A percentile compares a stretch with the other conserved stretches of the same genome.
Conservation (phyloP, 2,113 vertebrate genomes). For the Channa argus region DNA sequence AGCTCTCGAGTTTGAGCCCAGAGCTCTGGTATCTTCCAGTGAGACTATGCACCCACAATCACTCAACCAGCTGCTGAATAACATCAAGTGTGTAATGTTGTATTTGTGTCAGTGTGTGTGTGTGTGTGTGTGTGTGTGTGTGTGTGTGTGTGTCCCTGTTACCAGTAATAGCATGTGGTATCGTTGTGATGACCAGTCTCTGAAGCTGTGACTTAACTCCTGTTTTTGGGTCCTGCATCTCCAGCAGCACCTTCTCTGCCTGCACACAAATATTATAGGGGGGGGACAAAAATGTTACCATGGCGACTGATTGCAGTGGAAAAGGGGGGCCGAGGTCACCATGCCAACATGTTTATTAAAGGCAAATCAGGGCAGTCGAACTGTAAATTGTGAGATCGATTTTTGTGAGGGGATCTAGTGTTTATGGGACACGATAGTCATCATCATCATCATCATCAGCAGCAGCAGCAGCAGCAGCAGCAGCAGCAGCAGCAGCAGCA, state of each 20-base stretch:
- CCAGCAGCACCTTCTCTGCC: conserved; percentile 90
- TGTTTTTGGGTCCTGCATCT: conserved; percentile 92
- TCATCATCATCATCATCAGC: conserved; percentile 2
- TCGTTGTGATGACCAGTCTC: conserved; percentile 87
- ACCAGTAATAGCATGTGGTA: conserved; percentile 95
- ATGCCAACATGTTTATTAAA: conserved; percentile 28
- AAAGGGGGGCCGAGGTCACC: conserved; percentile 28
- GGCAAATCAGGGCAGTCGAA: neutral
- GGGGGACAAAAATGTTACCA: conserved; percentile 27
- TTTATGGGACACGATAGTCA: too few species aligned
- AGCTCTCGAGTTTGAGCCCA: conserved; percentile 70
- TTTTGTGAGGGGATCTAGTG: neutral
- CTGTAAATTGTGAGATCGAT: neutral
- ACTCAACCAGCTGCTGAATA: conserved; percentile 42
- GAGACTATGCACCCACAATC: conserved; percentile 54
- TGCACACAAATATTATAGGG: conserved; percentile 59
- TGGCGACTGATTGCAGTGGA: conserved; percentile 3
- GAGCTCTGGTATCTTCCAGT: conserved; percentile 57
- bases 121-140: conserved; percentile 17
- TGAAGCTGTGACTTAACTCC: conserved; percentile 91
- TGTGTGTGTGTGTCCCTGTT: conserved; percentile 41
- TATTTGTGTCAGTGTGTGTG: conserved; percentile 16
- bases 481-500: too few species aligned
- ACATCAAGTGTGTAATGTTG: conserved; percentile 11
- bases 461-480: neutral